Conservation (phyloP, 2,888 invertebrate genomes). For the Geophilus truncorum region DNA sequence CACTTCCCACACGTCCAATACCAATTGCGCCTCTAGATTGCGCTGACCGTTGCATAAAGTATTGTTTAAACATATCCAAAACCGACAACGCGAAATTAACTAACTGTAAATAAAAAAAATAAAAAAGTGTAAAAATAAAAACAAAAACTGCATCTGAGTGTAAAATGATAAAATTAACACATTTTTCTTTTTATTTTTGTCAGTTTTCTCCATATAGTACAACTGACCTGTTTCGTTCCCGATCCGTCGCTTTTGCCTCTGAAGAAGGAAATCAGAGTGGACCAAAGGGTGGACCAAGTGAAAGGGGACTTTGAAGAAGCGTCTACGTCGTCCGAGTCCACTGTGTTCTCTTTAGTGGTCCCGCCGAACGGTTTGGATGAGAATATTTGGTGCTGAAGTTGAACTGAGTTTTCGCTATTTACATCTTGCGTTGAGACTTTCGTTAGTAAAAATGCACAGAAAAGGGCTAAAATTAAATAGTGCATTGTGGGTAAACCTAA, state of each 20-base stretch:
- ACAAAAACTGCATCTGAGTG: background rate
- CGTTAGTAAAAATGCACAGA: background rate
- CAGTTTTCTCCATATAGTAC: too few species aligned
- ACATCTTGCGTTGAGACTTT: background rate
- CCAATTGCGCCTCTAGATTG: conserved; percentile 18
- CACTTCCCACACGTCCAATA: background rate
- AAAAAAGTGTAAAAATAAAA: too few species aligned
- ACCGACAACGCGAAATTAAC: conserved; percentile 8
- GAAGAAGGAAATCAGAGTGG: background rate
- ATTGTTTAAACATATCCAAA: conserved; percentile 1
- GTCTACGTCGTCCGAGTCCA: background rate
- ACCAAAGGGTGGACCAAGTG: background rate
- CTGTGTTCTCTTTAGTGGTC: background rate
- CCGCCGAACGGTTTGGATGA: background rate
- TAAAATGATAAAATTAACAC: too few species aligned
- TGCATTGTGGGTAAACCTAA: background rate
- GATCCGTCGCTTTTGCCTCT: background rate
- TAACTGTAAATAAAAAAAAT: conserved; percentile 10
- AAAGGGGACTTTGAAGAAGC: background rate
- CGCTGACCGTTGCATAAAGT: conserved; percentile 16
- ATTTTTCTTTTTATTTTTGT: too few species aligned
- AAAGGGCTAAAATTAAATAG: background rate
- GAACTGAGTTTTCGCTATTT: background rate
- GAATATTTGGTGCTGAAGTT: background rate
- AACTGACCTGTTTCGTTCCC: background rate